Evolutionary conservation across 2,113 vertebrate genomes (phyloP).

Genomic region (Acanthisitta chloris): DNA sequence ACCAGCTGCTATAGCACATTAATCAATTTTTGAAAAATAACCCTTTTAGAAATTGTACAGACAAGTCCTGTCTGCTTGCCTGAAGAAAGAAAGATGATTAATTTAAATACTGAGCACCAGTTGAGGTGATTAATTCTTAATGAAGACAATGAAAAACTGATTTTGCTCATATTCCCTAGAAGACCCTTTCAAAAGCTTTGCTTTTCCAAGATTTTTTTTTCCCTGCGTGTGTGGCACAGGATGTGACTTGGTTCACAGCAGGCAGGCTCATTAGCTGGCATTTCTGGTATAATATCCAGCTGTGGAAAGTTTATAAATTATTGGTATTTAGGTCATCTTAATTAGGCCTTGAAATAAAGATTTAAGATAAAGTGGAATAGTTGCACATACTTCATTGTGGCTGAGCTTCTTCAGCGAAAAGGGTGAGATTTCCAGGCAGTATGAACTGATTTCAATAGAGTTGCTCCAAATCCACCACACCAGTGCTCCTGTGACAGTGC

Average conservation of each 20-base stretch:
- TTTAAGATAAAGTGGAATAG: constrained; percentile 1
- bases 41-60: not conserved
- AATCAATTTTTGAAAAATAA: not conserved
- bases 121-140: constrained; percentile 14
- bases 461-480: not conserved
- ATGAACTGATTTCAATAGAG: not conserved
- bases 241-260: constrained; percentile 30
- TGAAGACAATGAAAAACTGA: not conserved
- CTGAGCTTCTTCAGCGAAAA: not conserved
- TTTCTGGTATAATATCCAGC: constrained; percentile 24
- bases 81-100: not conserved
- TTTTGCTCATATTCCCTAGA: not conserved
- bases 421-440: not conserved
- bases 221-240: not conserved
- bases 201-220: not conserved
- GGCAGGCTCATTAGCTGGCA: constrained; percentile 9
- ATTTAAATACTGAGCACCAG: not conserved
- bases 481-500: rapidly evolving
- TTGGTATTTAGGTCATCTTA: constrained; percentile 50
- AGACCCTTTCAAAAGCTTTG: constrained; percentile 14
- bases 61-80: not conserved
- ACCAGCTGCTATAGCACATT: not conserved
- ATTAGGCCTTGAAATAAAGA: constrained; percentile 18
- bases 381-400: not conserved
- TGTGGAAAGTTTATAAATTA: constrained; percentile 33